Percentiles rank a stretch among this genome's conserved stretches.
These are phyloP conservation scores for Drymodes brunneopygia DNA, from an alignment of 2,113 vertebrate genomes.

Conservation along the genomic window DNA sequence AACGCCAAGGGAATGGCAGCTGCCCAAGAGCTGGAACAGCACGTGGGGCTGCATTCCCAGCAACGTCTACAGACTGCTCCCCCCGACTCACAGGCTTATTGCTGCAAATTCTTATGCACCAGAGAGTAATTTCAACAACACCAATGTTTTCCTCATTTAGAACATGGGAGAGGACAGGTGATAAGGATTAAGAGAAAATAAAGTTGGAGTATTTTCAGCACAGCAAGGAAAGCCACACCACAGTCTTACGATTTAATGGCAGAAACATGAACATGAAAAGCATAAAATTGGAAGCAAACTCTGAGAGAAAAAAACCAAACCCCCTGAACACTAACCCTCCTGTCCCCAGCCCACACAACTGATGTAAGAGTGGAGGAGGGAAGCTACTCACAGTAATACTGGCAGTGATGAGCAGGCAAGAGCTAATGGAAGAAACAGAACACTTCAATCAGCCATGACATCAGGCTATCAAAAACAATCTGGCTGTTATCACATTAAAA, in stretches of 20 bases:
- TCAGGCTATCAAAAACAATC: conserved; percentile 36
- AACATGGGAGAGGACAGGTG: conserved; percentile 49
- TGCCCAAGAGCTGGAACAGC: neutral
- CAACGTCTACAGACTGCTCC: neutral
- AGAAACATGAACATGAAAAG: conserved; percentile 5
- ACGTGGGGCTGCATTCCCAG: neutral
- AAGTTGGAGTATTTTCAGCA: conserved; percentile 51
- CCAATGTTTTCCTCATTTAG: neutral
- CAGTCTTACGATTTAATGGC: conserved; percentile 24
- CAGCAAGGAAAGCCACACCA: conserved; percentile 48
- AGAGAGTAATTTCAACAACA: neutral
- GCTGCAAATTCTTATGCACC: neutral
- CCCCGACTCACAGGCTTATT: neutral
- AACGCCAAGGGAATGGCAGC: neutral
- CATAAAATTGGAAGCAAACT: neutral
- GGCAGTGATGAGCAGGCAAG: conserved; percentile 1
- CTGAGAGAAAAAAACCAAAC: neutral
- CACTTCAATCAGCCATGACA: conserved; percentile 22
- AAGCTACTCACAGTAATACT: neutral
- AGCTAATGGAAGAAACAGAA: conserved; percentile 59
- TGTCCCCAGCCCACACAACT: neutral
- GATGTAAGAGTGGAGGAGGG: neutral
- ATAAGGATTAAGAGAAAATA: conserved; percentile 56
- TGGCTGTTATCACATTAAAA: conserved; percentile 31
- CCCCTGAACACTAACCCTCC: neutral